Evolutionary conservation across 2,113 vertebrate genomes (phyloP).

Genomic region (Vimba vimba): DNA sequence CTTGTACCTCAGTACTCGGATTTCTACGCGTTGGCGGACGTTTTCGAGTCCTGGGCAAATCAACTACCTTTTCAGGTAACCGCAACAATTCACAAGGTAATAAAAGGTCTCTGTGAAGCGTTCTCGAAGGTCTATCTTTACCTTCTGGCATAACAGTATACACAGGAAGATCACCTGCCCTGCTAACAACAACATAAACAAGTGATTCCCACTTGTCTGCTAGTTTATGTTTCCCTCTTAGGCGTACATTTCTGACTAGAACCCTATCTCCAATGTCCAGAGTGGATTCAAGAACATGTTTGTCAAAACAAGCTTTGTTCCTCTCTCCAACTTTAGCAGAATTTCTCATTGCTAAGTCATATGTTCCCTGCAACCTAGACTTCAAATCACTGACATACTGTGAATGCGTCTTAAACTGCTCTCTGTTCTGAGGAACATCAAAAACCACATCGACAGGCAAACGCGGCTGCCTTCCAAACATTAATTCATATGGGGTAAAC

Average conservation of each 20-base stretch:
- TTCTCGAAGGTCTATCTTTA: slow-evolving; percentile 5
- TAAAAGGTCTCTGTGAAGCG: slow-evolving; percentile 21
- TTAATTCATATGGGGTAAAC: neutral
- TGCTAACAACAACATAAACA: neutral
- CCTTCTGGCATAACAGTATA: slow-evolving; percentile 9
- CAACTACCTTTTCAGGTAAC: neutral
- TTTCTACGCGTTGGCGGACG: neutral
- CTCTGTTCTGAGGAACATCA: neutral
- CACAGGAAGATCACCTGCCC: neutral
- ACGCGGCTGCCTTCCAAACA: neutral
- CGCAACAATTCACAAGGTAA: slow-evolving; percentile 22
- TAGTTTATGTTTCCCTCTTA: neutral
- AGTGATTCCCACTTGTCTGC: slow-evolving; percentile 5
- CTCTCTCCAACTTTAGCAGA: slow-evolving; percentile 9
- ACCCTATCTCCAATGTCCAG: neutral
- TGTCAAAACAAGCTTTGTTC: slow-evolving; percentile 19
- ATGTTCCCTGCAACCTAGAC: neutral
- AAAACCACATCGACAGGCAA: neutral
- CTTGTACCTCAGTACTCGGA: neutral
- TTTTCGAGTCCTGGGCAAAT: neutral
- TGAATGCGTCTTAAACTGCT: neutral
- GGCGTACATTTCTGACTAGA: slow-evolving; percentile 2
- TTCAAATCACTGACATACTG: slow-evolving; percentile 6
- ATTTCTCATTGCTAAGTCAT: neutral
- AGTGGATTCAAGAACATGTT: neutral